These are phyloP conservation scores for Lepidocolaptes lacrymiger DNA, from an alignment of 2,797 vertebrate genomes.

Conservation along the genomic window DNA sequence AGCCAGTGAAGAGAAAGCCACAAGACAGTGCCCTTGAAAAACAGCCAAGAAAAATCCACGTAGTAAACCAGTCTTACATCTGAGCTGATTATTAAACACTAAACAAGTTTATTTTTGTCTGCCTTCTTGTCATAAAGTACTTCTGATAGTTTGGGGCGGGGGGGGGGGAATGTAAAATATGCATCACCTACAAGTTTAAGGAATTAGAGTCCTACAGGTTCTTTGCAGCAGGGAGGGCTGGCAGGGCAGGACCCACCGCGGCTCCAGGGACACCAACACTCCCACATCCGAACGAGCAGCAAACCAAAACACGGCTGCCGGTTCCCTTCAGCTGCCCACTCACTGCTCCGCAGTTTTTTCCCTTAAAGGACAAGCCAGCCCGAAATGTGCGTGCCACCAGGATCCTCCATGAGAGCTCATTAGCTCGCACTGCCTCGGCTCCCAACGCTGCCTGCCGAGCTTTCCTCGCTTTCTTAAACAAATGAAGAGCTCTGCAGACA, in stretches of 20 bases:
- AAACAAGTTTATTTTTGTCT: background rate
- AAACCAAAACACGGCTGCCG: background rate
- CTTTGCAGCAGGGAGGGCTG: background rate
- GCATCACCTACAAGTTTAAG: background rate
- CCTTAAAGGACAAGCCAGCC: conserved; percentile 53
- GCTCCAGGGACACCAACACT: background rate
- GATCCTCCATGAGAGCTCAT: background rate
- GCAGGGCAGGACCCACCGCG: background rate
- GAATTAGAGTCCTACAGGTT: background rate
- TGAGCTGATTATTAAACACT: background rate
- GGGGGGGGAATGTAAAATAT: too few relatives aligned
- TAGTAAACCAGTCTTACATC: background rate
- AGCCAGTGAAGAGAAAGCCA: background rate
- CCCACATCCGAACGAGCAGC: background rate
- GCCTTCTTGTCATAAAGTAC: background rate
- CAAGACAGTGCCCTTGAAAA: background rate
- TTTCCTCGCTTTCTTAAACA: background rate
- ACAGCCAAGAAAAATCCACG: rapidly evolving
- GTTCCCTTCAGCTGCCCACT: conserved; percentile 22
- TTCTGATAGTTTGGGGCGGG: background rate
- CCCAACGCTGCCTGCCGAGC: background rate
- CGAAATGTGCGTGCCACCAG: background rate
- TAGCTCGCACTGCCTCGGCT: background rate
- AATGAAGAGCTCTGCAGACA: background rate
- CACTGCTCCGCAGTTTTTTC: conserved; percentile 23